Evolutionary conservation across 1,140 invertebrate species (phyloP).

Genomic region (Eubasilissa regina): DNA sequence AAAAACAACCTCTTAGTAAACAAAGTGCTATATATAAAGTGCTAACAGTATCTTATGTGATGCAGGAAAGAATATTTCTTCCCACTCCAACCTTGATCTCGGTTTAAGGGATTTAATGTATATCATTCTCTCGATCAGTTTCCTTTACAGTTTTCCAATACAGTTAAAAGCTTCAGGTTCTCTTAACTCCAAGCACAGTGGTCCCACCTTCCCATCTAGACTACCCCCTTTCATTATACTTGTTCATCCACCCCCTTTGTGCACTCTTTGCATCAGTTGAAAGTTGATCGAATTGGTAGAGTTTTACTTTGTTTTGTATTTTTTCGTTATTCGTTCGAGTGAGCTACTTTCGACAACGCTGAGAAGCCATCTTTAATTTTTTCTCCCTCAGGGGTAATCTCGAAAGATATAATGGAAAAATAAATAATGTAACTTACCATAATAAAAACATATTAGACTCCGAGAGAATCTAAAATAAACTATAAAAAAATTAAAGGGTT

Average conservation of each 20-base stretch:
- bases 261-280: slow-evolving; percentile 32
- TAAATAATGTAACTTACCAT: no score
- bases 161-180: slow-evolving; percentile 33
- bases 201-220: slow-evolving; percentile 1
- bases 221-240: slow-evolving; percentile 9
- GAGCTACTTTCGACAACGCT: neutral
- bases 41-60: no score
- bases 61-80: no score
- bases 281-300: slow-evolving; percentile 31
- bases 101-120: slow-evolving; percentile 21
- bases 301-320: slow-evolving; percentile 30
- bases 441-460: no score
- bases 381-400: no score
- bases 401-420: no score
- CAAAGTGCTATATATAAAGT: no score
- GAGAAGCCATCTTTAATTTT: neutral
- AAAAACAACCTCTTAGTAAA: no score
- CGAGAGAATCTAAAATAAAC: no score
- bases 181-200: slow-evolving; percentile 5
- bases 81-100: neutral
- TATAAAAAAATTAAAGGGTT: no score
- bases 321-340: slow-evolving; percentile 3
- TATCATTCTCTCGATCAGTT: slow-evolving; percentile 21
- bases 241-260: slow-evolving; percentile 16
- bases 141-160: slow-evolving; percentile 42